Conservation (phyloP, 2,888 invertebrate species). For the Amphipyra tragopoginis region DNA sequence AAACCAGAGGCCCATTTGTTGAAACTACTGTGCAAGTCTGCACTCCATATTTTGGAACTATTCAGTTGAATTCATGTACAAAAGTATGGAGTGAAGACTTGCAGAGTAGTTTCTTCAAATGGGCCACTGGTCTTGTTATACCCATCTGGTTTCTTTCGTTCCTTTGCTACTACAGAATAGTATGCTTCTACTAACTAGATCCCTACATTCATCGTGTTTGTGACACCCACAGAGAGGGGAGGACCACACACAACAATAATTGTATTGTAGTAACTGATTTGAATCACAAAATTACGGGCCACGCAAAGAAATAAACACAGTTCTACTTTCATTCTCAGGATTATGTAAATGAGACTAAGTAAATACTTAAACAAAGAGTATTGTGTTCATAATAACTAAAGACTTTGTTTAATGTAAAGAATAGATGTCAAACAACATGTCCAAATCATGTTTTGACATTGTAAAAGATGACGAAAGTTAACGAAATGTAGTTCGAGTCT, state of each 20-base stretch:
- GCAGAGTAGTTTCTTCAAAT: too few species aligned
- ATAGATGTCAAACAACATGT: slow-evolving; percentile 25
- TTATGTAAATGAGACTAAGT: slow-evolving; percentile 42
- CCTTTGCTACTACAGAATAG: too few species aligned
- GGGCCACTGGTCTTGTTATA: too few species aligned
- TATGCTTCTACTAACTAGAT: too few species aligned
- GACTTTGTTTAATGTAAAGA: slow-evolving; percentile 22
- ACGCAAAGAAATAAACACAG: background rate
- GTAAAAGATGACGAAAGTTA: slow-evolving; percentile 11
- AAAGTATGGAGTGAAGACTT: too few species aligned
- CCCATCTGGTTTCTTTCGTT: too few species aligned
- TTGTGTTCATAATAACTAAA: slow-evolving; percentile 29
- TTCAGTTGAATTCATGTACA: too few species aligned
- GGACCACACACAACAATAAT: background rate
- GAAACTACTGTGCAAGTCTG: too few species aligned
- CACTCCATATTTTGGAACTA: too few species aligned
- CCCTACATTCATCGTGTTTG: too few species aligned
- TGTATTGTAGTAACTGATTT: slow-evolving; percentile 2
- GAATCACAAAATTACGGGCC: slow-evolving; percentile 2
- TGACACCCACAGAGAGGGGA: too few species aligned
- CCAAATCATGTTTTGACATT: slow-evolving; percentile 43
- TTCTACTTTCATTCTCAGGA: slow-evolving; percentile 20
- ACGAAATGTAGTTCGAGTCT: background rate
- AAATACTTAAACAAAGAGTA: slow-evolving; percentile 34
- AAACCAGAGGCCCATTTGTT: too few species aligned